phyloP scores from a whole-genome alignment of 2,888 invertebrate genomes.

The Cataglyphis livida region DNA sequence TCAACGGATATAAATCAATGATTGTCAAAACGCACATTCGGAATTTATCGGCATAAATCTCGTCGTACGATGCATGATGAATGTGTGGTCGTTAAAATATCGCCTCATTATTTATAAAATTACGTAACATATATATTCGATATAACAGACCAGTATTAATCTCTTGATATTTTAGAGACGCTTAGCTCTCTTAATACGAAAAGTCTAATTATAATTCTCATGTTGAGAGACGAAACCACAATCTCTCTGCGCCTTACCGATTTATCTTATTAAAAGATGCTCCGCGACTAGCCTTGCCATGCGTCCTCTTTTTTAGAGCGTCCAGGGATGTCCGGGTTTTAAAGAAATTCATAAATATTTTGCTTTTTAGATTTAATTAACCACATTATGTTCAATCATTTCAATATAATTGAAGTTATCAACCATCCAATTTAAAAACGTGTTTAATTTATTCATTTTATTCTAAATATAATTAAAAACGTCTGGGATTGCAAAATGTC shows the following conservation, averaged over 20 bases:
- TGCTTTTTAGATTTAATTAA: no score
- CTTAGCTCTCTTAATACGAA: not conserved
- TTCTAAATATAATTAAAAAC: no score
- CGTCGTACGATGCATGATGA: not conserved
- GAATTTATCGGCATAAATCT: not conserved
- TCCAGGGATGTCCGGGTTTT: no score
- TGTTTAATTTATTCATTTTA: no score
- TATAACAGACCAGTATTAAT: not conserved
- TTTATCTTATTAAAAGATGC: not conserved
- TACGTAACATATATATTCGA: not conserved
- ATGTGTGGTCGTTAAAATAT: not conserved
- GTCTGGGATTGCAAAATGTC: no score
- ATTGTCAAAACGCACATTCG: conserved; percentile 39
- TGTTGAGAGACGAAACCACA: not conserved
- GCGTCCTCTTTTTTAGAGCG: no score
- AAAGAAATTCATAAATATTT: no score
- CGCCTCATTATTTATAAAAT: not conserved
- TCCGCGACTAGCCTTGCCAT: no score
- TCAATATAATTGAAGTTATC: no score
- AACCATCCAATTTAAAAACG: no score
- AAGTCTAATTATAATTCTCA: not conserved
- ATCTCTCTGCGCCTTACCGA: not conserved
- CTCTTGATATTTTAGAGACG: not conserved
- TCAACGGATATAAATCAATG: conserved; percentile 24
- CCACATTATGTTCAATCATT: no score